A percentile compares a stretch with the other conserved stretches of the same genome.
Evolutionary conservation across 2,113 vertebrate species (phyloP).

Genomic region (Corythornis cristatus): DNA sequence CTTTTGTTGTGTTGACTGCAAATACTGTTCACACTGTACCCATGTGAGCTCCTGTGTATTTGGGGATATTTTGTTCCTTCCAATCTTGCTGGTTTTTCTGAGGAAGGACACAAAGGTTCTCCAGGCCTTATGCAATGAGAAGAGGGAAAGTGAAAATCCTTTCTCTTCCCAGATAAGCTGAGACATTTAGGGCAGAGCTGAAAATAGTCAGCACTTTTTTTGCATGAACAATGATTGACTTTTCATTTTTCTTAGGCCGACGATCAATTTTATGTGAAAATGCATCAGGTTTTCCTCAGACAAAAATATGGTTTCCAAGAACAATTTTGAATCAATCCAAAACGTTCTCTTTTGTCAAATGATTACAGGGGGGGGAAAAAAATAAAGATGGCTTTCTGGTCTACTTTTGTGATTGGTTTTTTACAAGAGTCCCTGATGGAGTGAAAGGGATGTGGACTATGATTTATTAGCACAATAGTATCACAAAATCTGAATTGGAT

Average conservation of each 20-base stretch:
- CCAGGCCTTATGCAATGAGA: accelerated
- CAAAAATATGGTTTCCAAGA: background rate
- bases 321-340: background rate
- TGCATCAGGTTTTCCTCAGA: background rate
- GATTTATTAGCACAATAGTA: background rate
- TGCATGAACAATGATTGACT: background rate
- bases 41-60: accelerated
- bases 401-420: constrained; percentile 4
- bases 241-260: background rate
- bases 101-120: background rate
- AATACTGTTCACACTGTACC: background rate
- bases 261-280: constrained; percentile 33
- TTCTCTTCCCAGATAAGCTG: background rate
- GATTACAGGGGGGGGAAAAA: background rate
- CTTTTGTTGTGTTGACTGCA: background rate
- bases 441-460: background rate
- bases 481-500: background rate
- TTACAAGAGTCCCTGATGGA: background rate
- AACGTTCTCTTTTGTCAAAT: constrained; percentile 37
- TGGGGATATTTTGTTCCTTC: background rate
- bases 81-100: background rate
- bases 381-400: background rate
- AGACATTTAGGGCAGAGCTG: background rate
- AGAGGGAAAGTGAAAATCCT: background rate
- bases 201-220: background rate